A percentile compares a stretch with the other conserved stretches of the same genome.
Evolutionary conservation across 1,140 invertebrate species (phyloP).

Genomic region (Calycopis cecrops): DNA sequence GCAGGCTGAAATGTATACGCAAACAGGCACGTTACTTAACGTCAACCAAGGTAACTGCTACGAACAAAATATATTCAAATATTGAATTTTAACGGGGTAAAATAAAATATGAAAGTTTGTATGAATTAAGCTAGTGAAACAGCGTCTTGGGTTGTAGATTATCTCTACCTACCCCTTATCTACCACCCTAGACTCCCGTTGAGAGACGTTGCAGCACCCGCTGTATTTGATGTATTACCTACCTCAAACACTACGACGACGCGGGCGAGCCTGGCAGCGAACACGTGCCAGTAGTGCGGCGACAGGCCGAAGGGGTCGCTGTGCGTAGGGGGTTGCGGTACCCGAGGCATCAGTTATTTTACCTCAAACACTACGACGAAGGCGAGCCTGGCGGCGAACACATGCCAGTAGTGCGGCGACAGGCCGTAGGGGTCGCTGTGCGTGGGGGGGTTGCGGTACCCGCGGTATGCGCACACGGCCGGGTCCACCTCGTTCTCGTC

Average conservation of each 20-base stretch:
- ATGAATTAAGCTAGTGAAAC: no score
- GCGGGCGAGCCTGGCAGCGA: slow-evolving; percentile 92
- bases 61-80: no score
- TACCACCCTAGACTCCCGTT: no score
- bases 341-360: slow-evolving; percentile 92
- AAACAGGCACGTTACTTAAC: no score
- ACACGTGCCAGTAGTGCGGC: slow-evolving; percentile 94
- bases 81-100: no score
- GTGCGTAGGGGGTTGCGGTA: slow-evolving; percentile 85
- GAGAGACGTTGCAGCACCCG: no score
- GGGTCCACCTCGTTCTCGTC: slow-evolving; percentile 76
- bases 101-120: no score
- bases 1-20: no score
- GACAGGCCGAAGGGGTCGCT: slow-evolving; percentile 86
- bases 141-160: no score
- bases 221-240: no score
- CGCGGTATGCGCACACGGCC: slow-evolving; percentile 88
- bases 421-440: slow-evolving; percentile 84
- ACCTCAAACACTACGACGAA: slow-evolving; percentile 97
- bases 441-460: slow-evolving; percentile 86
- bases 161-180: no score
- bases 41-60: no score
- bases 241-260: slow-evolving; percentile 97
- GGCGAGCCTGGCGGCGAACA: slow-evolving; percentile 92
- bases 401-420: slow-evolving; percentile 94